Conservation (phyloP, 2,888 invertebrate genomes). For the Spilarctia lutea region DNA sequence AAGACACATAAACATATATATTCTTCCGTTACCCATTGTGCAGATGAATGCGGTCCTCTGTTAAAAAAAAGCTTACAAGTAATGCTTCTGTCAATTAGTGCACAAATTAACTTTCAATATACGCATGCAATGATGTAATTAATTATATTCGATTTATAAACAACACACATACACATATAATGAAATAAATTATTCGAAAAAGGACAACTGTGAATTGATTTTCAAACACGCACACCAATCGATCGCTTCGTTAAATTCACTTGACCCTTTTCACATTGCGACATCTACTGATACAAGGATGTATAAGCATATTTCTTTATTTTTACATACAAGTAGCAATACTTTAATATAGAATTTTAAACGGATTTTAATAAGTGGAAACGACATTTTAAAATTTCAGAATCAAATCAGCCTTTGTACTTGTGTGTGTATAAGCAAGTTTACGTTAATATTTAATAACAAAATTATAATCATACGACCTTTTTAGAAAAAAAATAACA, state of each 20-base stretch:
- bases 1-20: background rate
- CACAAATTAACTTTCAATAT: conserved; percentile 19
- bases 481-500: background rate
- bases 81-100: conserved; percentile 1
- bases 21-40: background rate
- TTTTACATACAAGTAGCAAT: background rate
- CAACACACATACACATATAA: conserved; percentile 19
- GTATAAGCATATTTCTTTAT: conserved; percentile 9
- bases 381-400: background rate
- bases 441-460: background rate
- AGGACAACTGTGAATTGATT: conserved; percentile 36
- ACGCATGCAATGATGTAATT: conserved; percentile 19
- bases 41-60: too few relatives aligned
- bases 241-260: conserved; percentile 44
- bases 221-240: conserved; percentile 28
- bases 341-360: background rate
- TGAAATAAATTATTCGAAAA: conserved; percentile 34
- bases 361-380: background rate
- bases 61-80: too few relatives aligned
- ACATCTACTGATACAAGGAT: conserved; percentile 35
- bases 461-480: background rate
- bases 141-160: conserved; percentile 31
- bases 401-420: too few relatives aligned
- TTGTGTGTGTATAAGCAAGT: background rate
- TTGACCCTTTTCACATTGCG: conserved; percentile 55